A percentile compares a stretch with the other conserved stretches of the same genome.
phyloP scores from a whole-genome alignment of 1,140 invertebrate genomes.

The Ooceraea biroi region DNA sequence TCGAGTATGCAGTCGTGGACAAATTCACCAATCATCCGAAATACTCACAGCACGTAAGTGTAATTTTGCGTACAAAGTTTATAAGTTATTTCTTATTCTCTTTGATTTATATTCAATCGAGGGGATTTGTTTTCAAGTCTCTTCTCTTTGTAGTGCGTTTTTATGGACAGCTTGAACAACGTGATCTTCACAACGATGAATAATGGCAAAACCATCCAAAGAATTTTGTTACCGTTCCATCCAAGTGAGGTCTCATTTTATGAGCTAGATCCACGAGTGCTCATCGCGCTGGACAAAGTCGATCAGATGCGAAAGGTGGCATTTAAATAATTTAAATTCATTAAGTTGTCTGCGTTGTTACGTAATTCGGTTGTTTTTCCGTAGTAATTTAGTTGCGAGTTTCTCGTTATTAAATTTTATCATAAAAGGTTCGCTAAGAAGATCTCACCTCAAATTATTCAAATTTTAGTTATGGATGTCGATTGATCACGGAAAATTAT shows the following conservation, averaged over 20 bases:
- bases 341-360: background rate
- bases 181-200: conserved; percentile 92
- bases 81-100: background rate
- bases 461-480: conserved; percentile 91
- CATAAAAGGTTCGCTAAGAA: background rate
- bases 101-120: background rate
- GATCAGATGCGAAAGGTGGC: conserved; percentile 89
- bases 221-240: conserved; percentile 89
- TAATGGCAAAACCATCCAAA: conserved; percentile 89
- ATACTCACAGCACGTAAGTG: conserved; percentile 91
- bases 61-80: conserved; percentile 19
- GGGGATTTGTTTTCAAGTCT: conserved; percentile 1
- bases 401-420: background rate
- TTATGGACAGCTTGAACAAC: conserved; percentile 92
- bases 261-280: conserved; percentile 88
- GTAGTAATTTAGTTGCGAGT: background rate
- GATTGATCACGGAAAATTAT: conserved; percentile 90
- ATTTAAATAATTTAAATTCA: background rate
- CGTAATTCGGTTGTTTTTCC: too few species aligned
- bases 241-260: conserved; percentile 93
- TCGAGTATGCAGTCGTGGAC: conserved; percentile 90
- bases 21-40: conserved; percentile 95
- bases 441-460: background rate
- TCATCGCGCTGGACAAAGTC: conserved; percentile 91
- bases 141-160: conserved; percentile 91